These are phyloP conservation scores for Cyclophora albipunctata DNA, from an alignment of 2,888 invertebrate genomes.

Conservation along the genomic window DNA sequence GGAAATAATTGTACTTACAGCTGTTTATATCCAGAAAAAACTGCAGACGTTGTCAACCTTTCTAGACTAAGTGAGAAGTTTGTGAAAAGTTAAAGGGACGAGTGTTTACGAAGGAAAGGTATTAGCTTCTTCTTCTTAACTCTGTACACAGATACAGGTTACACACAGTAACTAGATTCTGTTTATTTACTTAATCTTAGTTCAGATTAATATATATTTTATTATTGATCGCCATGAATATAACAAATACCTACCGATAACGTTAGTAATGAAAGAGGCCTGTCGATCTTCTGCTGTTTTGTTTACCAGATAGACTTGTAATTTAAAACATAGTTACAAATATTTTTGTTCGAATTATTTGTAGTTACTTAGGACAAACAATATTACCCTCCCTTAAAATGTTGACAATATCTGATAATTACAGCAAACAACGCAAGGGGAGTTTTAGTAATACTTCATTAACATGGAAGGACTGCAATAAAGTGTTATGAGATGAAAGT, in stretches of 20 bases:
- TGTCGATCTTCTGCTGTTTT: neutral
- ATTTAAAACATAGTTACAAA: neutral
- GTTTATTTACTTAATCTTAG: too few species aligned
- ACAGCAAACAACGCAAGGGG: neutral
- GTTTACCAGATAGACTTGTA: neutral
- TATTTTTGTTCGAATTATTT: neutral
- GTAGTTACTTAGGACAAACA: neutral
- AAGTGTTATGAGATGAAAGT: conserved; percentile 31
- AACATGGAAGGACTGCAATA: conserved; percentile 32
- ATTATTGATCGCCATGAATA: too few species aligned
- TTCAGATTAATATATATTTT: too few species aligned
- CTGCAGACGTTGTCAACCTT: conserved; percentile 23
- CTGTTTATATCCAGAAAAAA: conserved; percentile 6
- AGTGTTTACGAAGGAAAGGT: too few species aligned
- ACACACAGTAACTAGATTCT: too few species aligned
- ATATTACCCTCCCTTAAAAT: conserved; percentile 8
- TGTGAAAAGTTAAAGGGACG: too few species aligned
- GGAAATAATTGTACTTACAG: too few species aligned
- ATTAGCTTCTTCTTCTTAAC: too few species aligned
- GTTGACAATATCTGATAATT: conserved; percentile 23
- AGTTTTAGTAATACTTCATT: conserved; percentile 31
- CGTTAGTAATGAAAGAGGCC: neutral
- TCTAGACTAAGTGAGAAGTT: neutral
- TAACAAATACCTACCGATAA: too few species aligned
- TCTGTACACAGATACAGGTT: too few species aligned